phyloP scores from a whole-genome alignment of 2,113 vertebrate genomes.

The Dolichallabes microphthalmus region DNA sequence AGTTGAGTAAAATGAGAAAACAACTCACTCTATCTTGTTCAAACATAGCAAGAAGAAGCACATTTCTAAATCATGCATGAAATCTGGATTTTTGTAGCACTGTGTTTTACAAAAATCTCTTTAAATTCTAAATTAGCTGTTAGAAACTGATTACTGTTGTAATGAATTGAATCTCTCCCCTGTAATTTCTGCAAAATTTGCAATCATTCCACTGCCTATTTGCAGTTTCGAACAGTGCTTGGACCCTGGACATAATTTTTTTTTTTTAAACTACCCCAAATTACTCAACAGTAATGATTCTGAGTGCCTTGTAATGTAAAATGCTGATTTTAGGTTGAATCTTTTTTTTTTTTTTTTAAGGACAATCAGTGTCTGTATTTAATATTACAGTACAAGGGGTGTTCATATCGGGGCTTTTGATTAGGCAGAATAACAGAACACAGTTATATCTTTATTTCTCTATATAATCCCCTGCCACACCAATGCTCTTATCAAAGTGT shows the following conservation, averaged over 20 bases:
- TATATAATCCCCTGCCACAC: too few relatives aligned
- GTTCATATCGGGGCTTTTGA: too few relatives aligned
- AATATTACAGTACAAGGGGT: conserved; percentile 56
- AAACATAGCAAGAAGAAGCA: not conserved
- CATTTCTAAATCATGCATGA: not conserved
- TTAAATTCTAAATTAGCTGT: not conserved
- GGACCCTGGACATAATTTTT: not conserved
- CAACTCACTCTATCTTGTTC: not conserved
- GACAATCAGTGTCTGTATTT: conserved; percentile 64
- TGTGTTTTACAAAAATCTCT: not conserved
- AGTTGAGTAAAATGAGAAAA: too few relatives aligned
- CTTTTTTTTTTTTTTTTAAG: too few relatives aligned
- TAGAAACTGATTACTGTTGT: not conserved
- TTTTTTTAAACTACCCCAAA: conserved; percentile 24
- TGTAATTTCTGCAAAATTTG: not conserved
- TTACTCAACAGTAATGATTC: conserved; percentile 75
- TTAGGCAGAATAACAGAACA: too few relatives aligned
- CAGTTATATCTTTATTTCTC: too few relatives aligned
- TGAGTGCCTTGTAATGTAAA: conserved; percentile 71
- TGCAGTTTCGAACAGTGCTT: not conserved
- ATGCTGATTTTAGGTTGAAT: conserved; percentile 70
- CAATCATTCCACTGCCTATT: not conserved
- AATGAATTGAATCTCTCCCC: not conserved
- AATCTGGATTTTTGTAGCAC: not conserved
- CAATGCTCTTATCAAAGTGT: too few relatives aligned